phyloP scores from a whole-genome alignment of 2,888 invertebrate genomes.

The Calliopum simillimum region DNA sequence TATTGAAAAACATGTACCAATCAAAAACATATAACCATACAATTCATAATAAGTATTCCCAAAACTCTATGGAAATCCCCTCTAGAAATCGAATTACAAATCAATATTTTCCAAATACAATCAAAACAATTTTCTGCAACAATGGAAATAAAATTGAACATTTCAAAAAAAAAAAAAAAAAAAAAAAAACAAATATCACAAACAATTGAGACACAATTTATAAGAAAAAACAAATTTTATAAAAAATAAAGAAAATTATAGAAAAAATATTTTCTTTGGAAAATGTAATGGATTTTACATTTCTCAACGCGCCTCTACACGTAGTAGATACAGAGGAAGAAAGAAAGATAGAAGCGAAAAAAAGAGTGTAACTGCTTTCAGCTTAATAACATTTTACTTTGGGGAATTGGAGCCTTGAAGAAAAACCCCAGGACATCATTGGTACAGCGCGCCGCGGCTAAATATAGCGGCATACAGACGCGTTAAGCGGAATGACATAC shows the following conservation, averaged over 20 bases:
- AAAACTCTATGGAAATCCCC: no score
- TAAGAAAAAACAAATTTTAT: background rate
- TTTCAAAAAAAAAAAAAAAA: background rate
- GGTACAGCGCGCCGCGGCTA: conserved; percentile 30
- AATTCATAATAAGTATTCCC: no score
- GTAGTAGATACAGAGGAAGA: background rate
- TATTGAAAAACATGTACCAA: no score
- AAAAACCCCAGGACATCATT: conserved; percentile 7
- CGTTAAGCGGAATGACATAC: conserved; percentile 10
- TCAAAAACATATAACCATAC: no score
- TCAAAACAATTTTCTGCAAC: conserved; percentile 8
- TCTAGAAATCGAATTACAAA: no score
- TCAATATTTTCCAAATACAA: conserved; percentile 13
- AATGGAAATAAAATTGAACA: background rate
- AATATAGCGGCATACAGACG: conserved; percentile 25
- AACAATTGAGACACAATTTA: background rate
- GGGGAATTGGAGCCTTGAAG: conserved; percentile 40
- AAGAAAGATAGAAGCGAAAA: no score
- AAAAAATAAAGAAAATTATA: background rate
- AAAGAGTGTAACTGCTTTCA: conserved; percentile 35
- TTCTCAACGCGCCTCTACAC: no score
- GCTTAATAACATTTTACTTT: conserved; percentile 45
- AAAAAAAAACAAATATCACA: background rate
- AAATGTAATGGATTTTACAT: background rate
- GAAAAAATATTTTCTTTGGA: background rate